These are phyloP conservation scores for Argyrosomus regius DNA, from an alignment of 2,797 vertebrate species.

Conservation along the genomic window DNA sequence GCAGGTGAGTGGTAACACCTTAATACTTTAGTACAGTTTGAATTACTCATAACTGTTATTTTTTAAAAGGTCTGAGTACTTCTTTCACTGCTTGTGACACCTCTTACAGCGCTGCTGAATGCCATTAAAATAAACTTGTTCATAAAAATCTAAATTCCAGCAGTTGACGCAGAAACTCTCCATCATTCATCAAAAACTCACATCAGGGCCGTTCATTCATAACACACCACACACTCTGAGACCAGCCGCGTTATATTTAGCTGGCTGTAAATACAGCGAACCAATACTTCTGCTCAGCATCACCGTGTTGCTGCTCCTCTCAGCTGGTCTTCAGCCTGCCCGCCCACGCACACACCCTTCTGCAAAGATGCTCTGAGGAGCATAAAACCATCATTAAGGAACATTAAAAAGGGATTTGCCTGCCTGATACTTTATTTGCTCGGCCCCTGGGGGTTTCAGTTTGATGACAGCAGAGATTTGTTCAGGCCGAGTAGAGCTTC, in stretches of 20 bases:
- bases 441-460: constrained; percentile 22
- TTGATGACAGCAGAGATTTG: constrained; percentile 41
- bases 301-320: constrained; percentile 15
- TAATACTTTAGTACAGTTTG: no score
- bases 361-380: constrained; percentile 52
- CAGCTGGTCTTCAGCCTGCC: constrained; percentile 26
- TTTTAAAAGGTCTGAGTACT: no score
- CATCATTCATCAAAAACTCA: constrained; percentile 30
- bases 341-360: constrained; percentile 39
- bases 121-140: neutral
- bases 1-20: no score
- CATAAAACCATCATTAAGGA: constrained; percentile 63
- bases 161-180: neutral
- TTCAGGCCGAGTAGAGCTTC: constrained; percentile 1
- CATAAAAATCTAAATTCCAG: neutral
- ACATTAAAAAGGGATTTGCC: constrained; percentile 66
- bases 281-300: constrained; percentile 10
- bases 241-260: constrained; percentile 33
- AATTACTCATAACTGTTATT: no score
- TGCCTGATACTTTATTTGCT: constrained; percentile 53
- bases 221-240: neutral
- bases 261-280: constrained; percentile 38
- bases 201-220: constrained; percentile 39
- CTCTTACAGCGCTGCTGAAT: neutral
- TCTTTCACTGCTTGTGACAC: no score